phyloP scores from a whole-genome alignment of 2,113 vertebrate genomes.

The Oreotragus oreotragus region DNA sequence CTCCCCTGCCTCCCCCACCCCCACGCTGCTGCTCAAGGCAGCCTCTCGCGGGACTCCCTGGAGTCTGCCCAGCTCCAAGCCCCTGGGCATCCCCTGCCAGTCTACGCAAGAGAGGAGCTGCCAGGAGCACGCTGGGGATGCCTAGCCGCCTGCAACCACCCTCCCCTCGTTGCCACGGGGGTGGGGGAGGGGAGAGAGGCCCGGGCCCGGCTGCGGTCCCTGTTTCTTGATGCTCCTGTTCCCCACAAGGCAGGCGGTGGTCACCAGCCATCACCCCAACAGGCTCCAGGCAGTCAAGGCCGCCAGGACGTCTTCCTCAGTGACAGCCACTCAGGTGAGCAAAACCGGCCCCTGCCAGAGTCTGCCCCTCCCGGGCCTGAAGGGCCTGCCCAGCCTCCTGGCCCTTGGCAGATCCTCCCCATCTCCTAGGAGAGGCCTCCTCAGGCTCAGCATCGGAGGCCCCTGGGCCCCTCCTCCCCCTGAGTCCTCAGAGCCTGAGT shows the following conservation, averaged over 20 bases:
- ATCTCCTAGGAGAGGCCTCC: not conserved
- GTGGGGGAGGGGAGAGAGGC: not conserved
- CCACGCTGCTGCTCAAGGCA: not conserved
- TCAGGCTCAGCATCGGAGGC: too few relatives aligned
- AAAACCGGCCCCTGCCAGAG: not conserved
- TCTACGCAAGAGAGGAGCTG: not conserved
- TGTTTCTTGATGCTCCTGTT: conserved; percentile 71
- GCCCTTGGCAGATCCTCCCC: not conserved
- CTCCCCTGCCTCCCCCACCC: not conserved
- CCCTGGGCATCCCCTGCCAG: not conserved
- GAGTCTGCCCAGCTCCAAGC: not conserved
- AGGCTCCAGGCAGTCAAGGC: conserved; percentile 85
- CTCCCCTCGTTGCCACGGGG: not conserved
- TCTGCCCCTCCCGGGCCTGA: not conserved
- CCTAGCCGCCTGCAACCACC: not conserved
- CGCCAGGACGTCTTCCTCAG: conserved; percentile 77
- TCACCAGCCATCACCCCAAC: conserved; percentile 86
- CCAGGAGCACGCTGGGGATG: not conserved
- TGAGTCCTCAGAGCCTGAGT: not conserved
- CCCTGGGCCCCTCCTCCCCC: not conserved
- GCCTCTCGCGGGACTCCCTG: not conserved
- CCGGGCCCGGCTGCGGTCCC: not conserved
- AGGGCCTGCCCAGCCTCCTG: not conserved
- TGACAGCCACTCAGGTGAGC: conserved; percentile 88
- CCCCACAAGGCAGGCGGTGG: conserved; percentile 91